Evolutionary conservation across 1,140 invertebrate species (phyloP).

Genomic region (Bemisia tabaci): DNA sequence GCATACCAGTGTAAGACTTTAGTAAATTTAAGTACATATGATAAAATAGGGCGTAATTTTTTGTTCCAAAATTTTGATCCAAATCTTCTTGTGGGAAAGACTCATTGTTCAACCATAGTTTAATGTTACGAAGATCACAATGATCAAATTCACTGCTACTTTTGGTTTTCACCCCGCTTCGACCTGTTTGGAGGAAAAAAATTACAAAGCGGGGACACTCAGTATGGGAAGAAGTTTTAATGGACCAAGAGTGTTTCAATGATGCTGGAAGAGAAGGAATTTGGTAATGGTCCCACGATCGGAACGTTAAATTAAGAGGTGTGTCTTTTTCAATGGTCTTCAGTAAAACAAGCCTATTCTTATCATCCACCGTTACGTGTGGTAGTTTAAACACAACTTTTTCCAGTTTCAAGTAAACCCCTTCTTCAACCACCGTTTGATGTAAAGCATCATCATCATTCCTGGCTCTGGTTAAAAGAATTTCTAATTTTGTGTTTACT

Average conservation of each 20-base stretch:
- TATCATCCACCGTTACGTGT: slow-evolving; percentile 20
- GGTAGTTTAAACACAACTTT: slow-evolving; percentile 25
- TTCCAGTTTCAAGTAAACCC: slow-evolving; percentile 16
- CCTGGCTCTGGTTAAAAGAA: slow-evolving; percentile 29
- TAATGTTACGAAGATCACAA: slow-evolving; percentile 21
- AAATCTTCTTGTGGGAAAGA: slow-evolving; percentile 26
- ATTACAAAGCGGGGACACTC: slow-evolving; percentile 25
- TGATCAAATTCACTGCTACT: slow-evolving; percentile 21
- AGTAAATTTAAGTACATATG: slow-evolving; percentile 25
- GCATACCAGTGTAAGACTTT: slow-evolving; percentile 21
- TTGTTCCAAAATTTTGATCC: slow-evolving; percentile 20
- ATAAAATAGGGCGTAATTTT: slow-evolving; percentile 18
- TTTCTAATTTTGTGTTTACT: slow-evolving; percentile 32
- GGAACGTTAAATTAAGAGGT: slow-evolving; percentile 24
- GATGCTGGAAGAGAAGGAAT: too few relatives aligned
- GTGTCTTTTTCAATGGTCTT: slow-evolving; percentile 18
- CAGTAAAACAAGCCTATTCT: slow-evolving; percentile 13
- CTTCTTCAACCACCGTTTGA: not conserved
- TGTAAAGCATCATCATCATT: slow-evolving; percentile 20
- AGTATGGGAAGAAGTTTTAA: slow-evolving; percentile 23
- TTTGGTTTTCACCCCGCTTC: slow-evolving; percentile 14
- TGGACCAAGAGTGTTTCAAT: slow-evolving; percentile 21
- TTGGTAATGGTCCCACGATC: slow-evolving; percentile 28
- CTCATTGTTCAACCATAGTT: slow-evolving; percentile 27
- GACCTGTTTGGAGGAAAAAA: slow-evolving; percentile 19